Evolutionary conservation across 2,113 vertebrate genomes (phyloP).

Genomic region (Oostethus manadensis): DNA sequence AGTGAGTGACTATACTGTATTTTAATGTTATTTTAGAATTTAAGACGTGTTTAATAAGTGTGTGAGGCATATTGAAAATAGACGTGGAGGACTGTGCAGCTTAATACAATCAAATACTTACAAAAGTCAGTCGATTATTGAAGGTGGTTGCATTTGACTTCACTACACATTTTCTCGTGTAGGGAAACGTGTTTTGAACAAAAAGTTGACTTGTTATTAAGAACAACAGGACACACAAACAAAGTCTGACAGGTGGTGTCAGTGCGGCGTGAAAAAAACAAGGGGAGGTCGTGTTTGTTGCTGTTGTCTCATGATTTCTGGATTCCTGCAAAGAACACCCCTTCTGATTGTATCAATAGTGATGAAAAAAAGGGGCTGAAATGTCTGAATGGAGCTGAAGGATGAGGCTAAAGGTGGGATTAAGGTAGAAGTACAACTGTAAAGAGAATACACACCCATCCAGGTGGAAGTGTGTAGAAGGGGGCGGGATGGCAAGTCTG

Average conservation of each 20-base stretch:
- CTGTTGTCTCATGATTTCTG: constrained; percentile 26
- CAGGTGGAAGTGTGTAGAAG: neutral
- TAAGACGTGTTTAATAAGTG: too few relatives aligned
- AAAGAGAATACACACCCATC: constrained; percentile 8
- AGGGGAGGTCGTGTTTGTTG: constrained; percentile 14
- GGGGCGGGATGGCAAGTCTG: constrained; percentile 15
- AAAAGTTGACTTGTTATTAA: constrained; percentile 14
- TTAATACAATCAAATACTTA: too few relatives aligned
- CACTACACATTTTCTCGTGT: too few relatives aligned
- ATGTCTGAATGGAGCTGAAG: constrained; percentile 15
- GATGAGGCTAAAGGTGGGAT: constrained; percentile 12
- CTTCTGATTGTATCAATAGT: constrained; percentile 4
- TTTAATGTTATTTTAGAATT: too few relatives aligned
- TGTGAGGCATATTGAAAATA: too few relatives aligned
- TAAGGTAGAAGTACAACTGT: constrained; percentile 1
- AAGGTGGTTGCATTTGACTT: too few relatives aligned
- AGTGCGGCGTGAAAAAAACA: neutral
- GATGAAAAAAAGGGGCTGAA: constrained; percentile 21
- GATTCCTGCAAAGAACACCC: constrained; percentile 12
- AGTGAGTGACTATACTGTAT: too few relatives aligned
- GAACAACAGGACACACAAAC: constrained; percentile 17
- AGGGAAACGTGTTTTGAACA: constrained; percentile 6
- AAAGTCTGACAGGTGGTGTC: constrained; percentile 22
- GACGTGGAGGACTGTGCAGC: too few relatives aligned
- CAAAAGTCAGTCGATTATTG: too few relatives aligned